Base-by-base conservation (phyloP, 2,113 vertebrate species). In the Tachysurus vachellii region DNA sequence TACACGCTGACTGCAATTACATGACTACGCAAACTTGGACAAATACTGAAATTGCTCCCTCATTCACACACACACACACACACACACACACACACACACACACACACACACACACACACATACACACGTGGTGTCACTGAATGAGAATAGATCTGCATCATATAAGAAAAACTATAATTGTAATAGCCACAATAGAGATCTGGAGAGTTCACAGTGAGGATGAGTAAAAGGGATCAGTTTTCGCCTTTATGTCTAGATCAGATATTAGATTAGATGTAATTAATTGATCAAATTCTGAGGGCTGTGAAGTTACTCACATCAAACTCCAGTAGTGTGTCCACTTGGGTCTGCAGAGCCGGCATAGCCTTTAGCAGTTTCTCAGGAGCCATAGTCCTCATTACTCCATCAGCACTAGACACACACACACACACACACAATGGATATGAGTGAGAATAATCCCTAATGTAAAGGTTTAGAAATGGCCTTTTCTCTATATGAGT, bases 361-460 rank as follows among this genome's bases (percentile, higher is more conserved):
- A 99, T 99, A 89, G 97, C 97, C 94, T 99, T 99, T 90, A 99
- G 94, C 68, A 99, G 95, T 94, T 99, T 99, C 90, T 99, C 98
- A 23, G 98, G 97, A 92, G 94, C 96, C 97, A 99, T 99, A 66
- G 97, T 99, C 91, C 98, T 96, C 98, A 99, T 99, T 47, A 99
- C 98, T 53, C 98, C 98, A 1, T 99, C 98, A 73, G 97, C 97
- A 70, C 98, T 99, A 82, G 1, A 93, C 88, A 76, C n/a, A 88
- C 57, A 87, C 28, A 89, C 26, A 89, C 50, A 85, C 86, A 83
- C 42, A 79, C 36, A 36, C 36, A 73, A 53, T 14, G 17, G 16
- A 36, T 54, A 36, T 56, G 31, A 56, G 26, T 83, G 54, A 59
- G 17, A 81, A 82, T 9, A 82, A 64, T 56, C 70, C 42, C 42